A percentile compares a stretch with the other conserved stretches of the same genome.
These are phyloP conservation scores for Drosophila diplacantha DNA, from an alignment of 2,888 invertebrate species.

Conservation along the genomic window DNA sequence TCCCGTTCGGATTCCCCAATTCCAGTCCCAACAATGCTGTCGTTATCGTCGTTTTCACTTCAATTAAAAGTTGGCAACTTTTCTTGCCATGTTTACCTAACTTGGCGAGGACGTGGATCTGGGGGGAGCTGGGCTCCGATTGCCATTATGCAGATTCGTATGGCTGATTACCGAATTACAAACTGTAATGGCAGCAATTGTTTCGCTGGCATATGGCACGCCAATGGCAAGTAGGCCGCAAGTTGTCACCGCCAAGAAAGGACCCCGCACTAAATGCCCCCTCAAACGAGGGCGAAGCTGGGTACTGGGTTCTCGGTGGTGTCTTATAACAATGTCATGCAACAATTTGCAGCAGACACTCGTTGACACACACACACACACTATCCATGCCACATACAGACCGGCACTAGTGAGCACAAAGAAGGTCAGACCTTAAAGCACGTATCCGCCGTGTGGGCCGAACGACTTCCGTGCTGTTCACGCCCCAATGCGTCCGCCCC, in stretches of 20 bases:
- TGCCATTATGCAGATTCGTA: slow-evolving; percentile 74
- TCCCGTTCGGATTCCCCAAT: slow-evolving; percentile 19
- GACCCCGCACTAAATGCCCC: slow-evolving; percentile 40
- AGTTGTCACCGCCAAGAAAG: slow-evolving; percentile 52
- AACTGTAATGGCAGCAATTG: slow-evolving; percentile 72
- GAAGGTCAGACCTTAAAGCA: slow-evolving; percentile 59
- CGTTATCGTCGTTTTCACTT: slow-evolving; percentile 75
- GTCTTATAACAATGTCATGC: slow-evolving; percentile 34
- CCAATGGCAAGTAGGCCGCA: slow-evolving; percentile 44
- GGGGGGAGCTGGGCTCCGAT: slow-evolving; percentile 44
- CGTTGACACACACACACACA: slow-evolving; percentile 13
- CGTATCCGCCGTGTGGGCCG: slow-evolving; percentile 61
- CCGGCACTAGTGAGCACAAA: slow-evolving; percentile 8
- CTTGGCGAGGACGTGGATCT: slow-evolving; percentile 34
- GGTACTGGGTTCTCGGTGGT: background rate
- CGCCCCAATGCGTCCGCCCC: slow-evolving; percentile 56
- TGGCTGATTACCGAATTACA: slow-evolving; percentile 71
- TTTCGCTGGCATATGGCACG: slow-evolving; percentile 63
- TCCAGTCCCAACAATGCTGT: slow-evolving; percentile 67
- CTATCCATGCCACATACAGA: background rate
- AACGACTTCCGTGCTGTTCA: slow-evolving; percentile 71
- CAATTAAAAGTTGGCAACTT: slow-evolving; percentile 75
- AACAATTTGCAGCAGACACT: slow-evolving; percentile 42
- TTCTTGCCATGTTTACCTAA: slow-evolving; percentile 71
- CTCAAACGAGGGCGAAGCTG: slow-evolving; percentile 3